phyloP scores from a whole-genome alignment of 2,113 vertebrate genomes.

The Alouatta palliata region DNA sequence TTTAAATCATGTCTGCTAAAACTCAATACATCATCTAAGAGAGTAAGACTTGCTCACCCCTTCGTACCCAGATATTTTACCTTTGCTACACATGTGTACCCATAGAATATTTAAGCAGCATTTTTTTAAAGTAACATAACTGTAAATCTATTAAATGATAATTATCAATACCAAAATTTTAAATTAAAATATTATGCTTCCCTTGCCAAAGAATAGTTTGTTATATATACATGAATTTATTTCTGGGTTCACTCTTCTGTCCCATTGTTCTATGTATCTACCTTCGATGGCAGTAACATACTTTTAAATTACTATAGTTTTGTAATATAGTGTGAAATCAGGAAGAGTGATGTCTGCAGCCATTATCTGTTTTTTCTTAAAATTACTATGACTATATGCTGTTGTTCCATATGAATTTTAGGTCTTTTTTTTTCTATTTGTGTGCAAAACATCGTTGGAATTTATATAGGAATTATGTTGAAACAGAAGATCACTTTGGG shows the following conservation, averaged over 20 bases:
- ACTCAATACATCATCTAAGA: background rate
- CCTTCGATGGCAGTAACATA: background rate
- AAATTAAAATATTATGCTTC: background rate
- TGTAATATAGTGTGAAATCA: background rate
- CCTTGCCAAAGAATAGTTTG: background rate
- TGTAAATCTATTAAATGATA: background rate
- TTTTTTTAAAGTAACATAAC: background rate
- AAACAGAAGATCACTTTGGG: background rate
- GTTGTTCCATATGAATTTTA: background rate
- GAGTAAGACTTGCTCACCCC: background rate
- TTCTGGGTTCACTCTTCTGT: background rate
- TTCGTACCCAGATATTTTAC: background rate
- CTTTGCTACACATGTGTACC: background rate
- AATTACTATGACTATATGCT: background rate
- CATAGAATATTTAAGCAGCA: background rate
- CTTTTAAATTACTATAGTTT: background rate
- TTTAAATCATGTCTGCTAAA: background rate
- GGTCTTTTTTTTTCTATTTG: background rate
- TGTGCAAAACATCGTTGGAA: background rate
- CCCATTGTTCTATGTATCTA: background rate
- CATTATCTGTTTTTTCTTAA: background rate
- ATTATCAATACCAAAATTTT: background rate
- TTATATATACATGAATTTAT: background rate
- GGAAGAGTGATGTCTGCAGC: background rate
- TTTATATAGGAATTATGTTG: background rate